Conservation (phyloP, 2,797 vertebrate genomes). For the Halcyon badia region DNA sequence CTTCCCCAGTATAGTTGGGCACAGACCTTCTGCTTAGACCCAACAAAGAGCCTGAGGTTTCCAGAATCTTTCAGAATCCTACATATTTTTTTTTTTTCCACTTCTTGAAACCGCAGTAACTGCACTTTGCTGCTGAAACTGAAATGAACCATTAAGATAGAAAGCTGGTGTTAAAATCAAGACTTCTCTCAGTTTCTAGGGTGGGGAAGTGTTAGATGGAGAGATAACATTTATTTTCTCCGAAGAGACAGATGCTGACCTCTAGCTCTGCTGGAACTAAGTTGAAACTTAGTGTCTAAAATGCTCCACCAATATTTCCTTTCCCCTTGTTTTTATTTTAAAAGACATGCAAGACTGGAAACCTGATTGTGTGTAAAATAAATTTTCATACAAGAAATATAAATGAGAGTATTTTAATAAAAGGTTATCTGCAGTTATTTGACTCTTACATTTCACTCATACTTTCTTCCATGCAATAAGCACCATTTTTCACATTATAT, state of each 20-base stretch:
- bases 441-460: not conserved
- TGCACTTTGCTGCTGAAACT: not conserved
- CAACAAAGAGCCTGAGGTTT: not conserved
- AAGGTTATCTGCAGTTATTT: not conserved
- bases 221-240: not conserved
- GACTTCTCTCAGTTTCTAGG: not conserved
- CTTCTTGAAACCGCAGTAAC: not conserved
- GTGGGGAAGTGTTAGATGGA: not conserved
- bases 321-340: not conserved
- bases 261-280: not conserved
- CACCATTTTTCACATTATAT: not conserved
- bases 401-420: not conserved
- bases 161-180: not conserved
- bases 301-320: not conserved
- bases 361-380: not conserved
- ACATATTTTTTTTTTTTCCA: fast-evolving
- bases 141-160: not conserved
- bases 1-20: not conserved
- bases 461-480: fast-evolving
- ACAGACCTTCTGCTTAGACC: not conserved
- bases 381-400: not conserved
- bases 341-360: not conserved
- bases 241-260: not conserved
- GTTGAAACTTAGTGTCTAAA: not conserved
- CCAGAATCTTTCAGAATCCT: not conserved